Percentiles rank a stretch among this genome's conserved stretches.
These are phyloP conservation scores for Erebia epiphron DNA, from an alignment of 2,888 invertebrate genomes.

Conservation along the genomic window DNA sequence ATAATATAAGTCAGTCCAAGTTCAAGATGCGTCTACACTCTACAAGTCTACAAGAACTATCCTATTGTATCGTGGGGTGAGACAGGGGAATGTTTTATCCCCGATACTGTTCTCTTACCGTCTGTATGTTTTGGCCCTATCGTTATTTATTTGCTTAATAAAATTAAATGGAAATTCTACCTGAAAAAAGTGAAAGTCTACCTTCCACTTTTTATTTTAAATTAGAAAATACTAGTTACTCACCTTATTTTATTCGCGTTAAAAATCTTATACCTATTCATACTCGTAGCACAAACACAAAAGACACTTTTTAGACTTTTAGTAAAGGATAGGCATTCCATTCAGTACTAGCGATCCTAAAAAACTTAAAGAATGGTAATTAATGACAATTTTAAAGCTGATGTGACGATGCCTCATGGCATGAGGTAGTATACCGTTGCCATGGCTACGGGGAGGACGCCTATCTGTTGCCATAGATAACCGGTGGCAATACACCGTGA, in stretches of 20 bases:
- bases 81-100: no score
- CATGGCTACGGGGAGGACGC: constrained; percentile 66
- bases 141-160: no score
- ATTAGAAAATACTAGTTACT: not conserved
- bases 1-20: no score
- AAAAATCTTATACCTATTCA: not conserved
- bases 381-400: not conserved
- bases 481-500: constrained; percentile 21
- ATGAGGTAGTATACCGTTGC: constrained; percentile 46
- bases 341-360: not conserved
- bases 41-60: no score
- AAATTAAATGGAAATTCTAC: no score
- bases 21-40: no score
- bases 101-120: no score
- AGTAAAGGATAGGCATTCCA: not conserved
- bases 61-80: no score
- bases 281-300: not conserved
- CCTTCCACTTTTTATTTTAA: not conserved
- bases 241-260: constrained; percentile 2
- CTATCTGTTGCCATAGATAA: constrained; percentile 55
- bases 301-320: not conserved
- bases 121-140: no score
- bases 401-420: constrained; percentile 11
- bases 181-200: no score
- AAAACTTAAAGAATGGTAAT: constrained; percentile 3